Conservation (phyloP, 2,888 invertebrate species). For the Amphiduros pacificus region DNA sequence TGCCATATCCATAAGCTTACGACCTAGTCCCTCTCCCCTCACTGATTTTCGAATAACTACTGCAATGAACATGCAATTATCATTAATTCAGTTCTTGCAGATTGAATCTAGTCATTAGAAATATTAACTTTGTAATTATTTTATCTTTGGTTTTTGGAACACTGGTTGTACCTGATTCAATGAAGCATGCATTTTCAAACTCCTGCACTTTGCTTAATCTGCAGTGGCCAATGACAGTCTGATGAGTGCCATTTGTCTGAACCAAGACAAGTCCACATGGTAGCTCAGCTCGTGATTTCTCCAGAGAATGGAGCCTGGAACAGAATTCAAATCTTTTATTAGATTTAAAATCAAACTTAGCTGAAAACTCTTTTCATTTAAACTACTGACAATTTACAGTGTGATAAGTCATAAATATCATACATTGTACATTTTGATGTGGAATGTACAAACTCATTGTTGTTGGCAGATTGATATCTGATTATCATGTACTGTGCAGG, state of each 20-base stretch:
- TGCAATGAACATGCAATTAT: background rate
- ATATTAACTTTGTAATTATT: too few species aligned
- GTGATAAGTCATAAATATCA: too few species aligned
- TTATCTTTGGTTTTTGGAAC: background rate
- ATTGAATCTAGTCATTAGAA: too few species aligned
- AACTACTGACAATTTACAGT: too few species aligned
- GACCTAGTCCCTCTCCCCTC: constrained; percentile 51
- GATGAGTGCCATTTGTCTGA: constrained; percentile 16
- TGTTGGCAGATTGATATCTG: too few species aligned
- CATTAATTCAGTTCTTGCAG: too few species aligned
- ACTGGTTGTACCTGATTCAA: constrained; percentile 51
- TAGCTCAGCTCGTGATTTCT: constrained; percentile 47
- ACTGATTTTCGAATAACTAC: background rate
- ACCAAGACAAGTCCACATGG: constrained; percentile 46
- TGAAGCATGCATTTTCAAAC: constrained; percentile 39
- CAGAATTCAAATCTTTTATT: background rate
- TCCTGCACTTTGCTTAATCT: constrained; percentile 44
- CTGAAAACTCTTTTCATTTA: too few species aligned
- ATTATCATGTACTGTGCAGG: too few species aligned
- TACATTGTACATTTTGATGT: too few species aligned
- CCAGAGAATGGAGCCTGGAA: constrained; percentile 46
- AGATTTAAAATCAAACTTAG: too few species aligned
- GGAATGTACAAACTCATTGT: too few species aligned
- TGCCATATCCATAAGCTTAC: constrained; percentile 54
- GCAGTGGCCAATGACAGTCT: constrained; percentile 46